Base-by-base conservation (phyloP, 2,113 vertebrate genomes). In the Syngnathus scovelli region DNA sequence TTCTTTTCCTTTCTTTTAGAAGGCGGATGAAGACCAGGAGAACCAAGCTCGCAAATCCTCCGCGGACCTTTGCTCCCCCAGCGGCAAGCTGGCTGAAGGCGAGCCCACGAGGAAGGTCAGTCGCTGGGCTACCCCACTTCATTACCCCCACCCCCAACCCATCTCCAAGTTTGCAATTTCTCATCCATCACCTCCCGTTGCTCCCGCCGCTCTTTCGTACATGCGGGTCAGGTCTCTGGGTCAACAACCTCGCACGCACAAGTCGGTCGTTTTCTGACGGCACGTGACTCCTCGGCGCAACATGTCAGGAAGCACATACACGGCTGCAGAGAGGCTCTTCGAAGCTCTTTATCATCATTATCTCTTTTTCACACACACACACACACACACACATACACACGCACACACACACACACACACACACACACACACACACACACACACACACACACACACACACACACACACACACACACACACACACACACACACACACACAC, bases 11-110 rank as follows among this genome's bases (percentile, higher is more conserved):
- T 41, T 77, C 36, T 86, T 85, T 56, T 82, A 90, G 88, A 90
- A 90, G 83, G 74, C 68, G 0, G 89, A 87, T 64, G 90, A 91
- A 12, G 86, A 90, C n/a, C 85, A 90, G 37, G 88, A 90, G 59
- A 71, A 54, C 76, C 85, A 83, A 60, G 74, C 81, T 78, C 89
- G 81, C 80, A 91, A 86, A 76, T 49, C 81, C 46, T 78, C 78
- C 0, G 69, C 78, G 41, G 84, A 87, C 75, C 78, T 83, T 61
- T 87, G 86, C 78, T 72, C 84, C 39, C 65, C 87, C 21, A 64
- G 65, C 37, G 71, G 83, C 82, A 90, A 91, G 80, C 62, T 86
- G 77, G 54, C 72, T 3, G 85, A 93, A 12, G 51, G 52, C 15
- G 80, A 86, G 37, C 74, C 83, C 15, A 74, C 59, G 3, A 88